These are phyloP conservation scores for Cyaniris semiargus DNA, from an alignment of 2,888 invertebrate genomes.

Conservation along the genomic window DNA sequence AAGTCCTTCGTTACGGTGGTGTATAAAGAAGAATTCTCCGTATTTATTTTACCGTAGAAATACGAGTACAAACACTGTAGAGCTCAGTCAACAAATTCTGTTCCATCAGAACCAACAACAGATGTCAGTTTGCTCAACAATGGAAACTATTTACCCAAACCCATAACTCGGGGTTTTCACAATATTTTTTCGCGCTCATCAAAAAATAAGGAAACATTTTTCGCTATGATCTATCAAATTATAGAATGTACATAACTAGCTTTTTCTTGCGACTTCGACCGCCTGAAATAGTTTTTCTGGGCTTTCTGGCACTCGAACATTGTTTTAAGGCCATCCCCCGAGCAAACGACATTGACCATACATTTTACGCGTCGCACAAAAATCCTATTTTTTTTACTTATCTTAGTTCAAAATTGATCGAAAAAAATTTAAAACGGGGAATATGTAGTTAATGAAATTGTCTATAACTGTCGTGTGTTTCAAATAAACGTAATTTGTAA, in stretches of 20 bases:
- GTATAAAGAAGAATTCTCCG: not conserved
- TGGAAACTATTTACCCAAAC: not conserved
- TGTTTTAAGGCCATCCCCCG: too few species aligned
- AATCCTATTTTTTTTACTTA: too few species aligned
- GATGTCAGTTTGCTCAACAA: conserved; percentile 18
- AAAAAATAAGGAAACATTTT: not conserved
- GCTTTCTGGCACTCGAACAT: not conserved
- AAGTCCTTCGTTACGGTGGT: conserved; percentile 14
- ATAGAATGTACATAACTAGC: not conserved
- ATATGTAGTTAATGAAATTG: too few species aligned
- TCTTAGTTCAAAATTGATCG: too few species aligned
- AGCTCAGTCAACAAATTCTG: conserved; percentile 23
- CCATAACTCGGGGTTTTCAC: conserved; percentile 6
- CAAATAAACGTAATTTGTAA: too few species aligned
- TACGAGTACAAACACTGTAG: conserved; percentile 3
- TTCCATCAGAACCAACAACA: conserved; percentile 23
- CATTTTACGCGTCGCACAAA: too few species aligned
- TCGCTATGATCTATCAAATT: not conserved
- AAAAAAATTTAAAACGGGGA: too few species aligned
- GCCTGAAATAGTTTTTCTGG: not conserved
- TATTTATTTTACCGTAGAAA: conserved; percentile 21
- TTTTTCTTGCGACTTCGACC: not conserved
- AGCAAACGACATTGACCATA: too few species aligned
- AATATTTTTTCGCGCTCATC: not conserved
- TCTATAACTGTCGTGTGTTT: too few species aligned